Evolutionary conservation across 2,797 vertebrate species (phyloP).

Genomic region (Staurois parvus): DNA sequence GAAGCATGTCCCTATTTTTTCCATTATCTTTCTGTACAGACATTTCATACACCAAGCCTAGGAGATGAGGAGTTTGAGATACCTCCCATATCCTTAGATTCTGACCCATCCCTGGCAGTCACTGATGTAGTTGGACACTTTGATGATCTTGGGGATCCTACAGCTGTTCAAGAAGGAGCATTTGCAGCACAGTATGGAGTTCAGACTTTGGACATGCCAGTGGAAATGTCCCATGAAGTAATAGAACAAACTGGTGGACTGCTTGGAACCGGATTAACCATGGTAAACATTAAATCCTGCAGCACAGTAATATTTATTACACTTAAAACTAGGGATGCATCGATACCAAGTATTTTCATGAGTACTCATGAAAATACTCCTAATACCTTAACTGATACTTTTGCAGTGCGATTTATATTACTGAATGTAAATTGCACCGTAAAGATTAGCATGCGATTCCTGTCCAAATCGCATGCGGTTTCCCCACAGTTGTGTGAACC

Average conservation of each 20-base stretch:
- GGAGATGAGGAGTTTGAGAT: constrained; percentile 97
- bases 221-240: constrained; percentile 73
- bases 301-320: not conserved
- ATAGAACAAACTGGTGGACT: constrained; percentile 75
- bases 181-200: constrained; percentile 76
- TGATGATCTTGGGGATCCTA: constrained; percentile 83
- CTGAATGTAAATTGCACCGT: too few species aligned
- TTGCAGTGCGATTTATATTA: too few species aligned
- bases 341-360: too few species aligned
- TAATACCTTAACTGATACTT: too few species aligned
- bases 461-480: too few species aligned
- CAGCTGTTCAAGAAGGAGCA: constrained; percentile 69
- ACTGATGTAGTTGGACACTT: constrained; percentile 90
- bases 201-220: constrained; percentile 75
- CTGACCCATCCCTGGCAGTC: constrained; percentile 86
- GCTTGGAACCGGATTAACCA: constrained; percentile 71
- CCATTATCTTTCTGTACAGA: constrained; percentile 69
- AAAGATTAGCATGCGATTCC: too few species aligned
- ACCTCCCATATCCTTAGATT: constrained; percentile 89
- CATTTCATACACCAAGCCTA: constrained; percentile 92
- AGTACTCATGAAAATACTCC: too few species aligned
- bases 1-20: not conserved
- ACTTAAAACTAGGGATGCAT: too few species aligned
- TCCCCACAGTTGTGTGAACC: too few species aligned
- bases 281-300: constrained; percentile 67